Conservation (phyloP, 2,888 invertebrate genomes). For the Nezara viridula region DNA sequence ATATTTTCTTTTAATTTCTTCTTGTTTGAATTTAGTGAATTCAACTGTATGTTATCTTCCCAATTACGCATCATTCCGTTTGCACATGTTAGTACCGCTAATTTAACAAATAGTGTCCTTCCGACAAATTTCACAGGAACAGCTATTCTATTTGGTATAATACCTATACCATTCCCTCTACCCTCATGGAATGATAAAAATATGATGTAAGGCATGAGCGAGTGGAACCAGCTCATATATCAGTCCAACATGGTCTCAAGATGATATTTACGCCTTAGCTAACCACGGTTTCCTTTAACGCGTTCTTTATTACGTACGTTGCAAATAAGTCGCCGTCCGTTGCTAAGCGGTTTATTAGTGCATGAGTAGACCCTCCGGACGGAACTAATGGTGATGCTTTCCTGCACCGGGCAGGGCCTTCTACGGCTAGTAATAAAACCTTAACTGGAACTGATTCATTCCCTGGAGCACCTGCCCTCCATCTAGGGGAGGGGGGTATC, state of each 20-base stretch:
- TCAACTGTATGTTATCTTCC: no score
- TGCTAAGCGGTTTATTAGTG: conserved; percentile 36
- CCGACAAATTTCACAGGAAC: no score
- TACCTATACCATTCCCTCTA: neutral
- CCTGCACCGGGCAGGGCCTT: neutral
- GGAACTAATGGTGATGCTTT: conserved; percentile 15
- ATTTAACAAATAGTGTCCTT: no score
- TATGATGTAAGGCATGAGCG: neutral
- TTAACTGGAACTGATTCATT: conserved; percentile 46
- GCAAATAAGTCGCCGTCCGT: conserved; percentile 36
- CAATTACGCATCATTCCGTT: no score
- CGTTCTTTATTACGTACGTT: conserved; percentile 19
- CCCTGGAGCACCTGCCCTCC: conserved; percentile 19
- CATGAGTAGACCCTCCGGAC: neutral
- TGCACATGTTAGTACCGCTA: no score
- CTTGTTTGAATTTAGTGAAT: no score
- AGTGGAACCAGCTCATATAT: neutral
- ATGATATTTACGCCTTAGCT: conserved; percentile 11
- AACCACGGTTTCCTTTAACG: conserved; percentile 23
- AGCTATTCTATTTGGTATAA: no score
- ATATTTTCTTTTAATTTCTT: no score
- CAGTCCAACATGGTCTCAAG: neutral
- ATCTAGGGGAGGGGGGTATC: neutral
- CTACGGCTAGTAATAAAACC: conserved; percentile 23
- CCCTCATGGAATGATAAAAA: neutral